A percentile compares a stretch with the other conserved stretches of the same genome.
phyloP scores from a whole-genome alignment of 2,888 invertebrate species.

The Fragum sueziense region DNA sequence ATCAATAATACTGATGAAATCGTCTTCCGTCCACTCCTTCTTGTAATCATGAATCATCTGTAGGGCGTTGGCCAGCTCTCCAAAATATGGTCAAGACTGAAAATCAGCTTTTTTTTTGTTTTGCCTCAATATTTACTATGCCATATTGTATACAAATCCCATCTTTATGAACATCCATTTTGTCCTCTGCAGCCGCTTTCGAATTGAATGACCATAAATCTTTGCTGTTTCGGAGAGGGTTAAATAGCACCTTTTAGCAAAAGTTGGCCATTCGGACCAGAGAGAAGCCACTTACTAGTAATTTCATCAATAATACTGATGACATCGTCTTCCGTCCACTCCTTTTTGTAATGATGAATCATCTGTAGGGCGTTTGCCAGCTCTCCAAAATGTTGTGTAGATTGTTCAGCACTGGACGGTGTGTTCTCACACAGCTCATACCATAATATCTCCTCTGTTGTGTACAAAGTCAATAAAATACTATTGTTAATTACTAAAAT shows the following conservation, averaged over 20 bases:
- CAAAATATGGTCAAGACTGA: conserved; percentile 75
- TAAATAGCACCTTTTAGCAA: no score
- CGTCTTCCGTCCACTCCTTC: conserved; percentile 80
- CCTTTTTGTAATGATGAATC: conserved; percentile 74
- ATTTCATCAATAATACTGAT: conserved; percentile 81
- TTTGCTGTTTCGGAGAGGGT: no score
- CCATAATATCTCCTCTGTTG: conserved; percentile 79
- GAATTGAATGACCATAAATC: no score
- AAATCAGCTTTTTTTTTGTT: no score
- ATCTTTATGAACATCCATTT: no score
- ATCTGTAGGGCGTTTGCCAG: conserved; percentile 77
- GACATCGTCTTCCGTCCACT: conserved; percentile 80
- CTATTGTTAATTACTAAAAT: no score
- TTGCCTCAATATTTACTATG: no score
- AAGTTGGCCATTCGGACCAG: no score
- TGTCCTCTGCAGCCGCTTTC: no score
- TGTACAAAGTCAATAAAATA: not conserved
- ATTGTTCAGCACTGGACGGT: conserved; percentile 73
- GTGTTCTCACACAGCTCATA: conserved; percentile 80
- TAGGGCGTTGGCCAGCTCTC: conserved; percentile 77
- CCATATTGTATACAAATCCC: no score
- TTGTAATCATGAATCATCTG: conserved; percentile 75
- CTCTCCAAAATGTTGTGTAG: conserved; percentile 75
- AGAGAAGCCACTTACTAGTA: conserved; percentile 79
- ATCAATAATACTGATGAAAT: conserved; percentile 80